Evolutionary conservation across 2,888 invertebrate species (phyloP).

Genomic region (Carabus problematicus): DNA sequence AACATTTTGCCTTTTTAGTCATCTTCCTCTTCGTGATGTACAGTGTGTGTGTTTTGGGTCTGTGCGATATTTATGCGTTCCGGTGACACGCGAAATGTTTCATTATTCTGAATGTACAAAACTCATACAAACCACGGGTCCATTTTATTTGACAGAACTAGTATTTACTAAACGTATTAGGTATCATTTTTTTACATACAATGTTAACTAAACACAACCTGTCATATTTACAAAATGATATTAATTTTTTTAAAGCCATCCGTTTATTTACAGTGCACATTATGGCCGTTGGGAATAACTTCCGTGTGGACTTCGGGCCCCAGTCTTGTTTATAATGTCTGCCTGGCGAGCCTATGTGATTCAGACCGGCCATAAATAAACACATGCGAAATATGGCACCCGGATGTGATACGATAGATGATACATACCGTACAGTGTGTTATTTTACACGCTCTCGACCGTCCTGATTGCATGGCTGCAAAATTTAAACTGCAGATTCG

Average conservation of each 20-base stretch:
- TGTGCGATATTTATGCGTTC: too few relatives aligned
- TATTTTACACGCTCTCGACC: slow-evolving; percentile 16
- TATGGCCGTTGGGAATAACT: slow-evolving; percentile 13
- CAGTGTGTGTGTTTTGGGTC: too few relatives aligned
- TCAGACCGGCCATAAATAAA: slow-evolving; percentile 41
- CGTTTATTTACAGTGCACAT: too few relatives aligned
- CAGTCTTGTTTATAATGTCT: neutral
- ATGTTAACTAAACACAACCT: too few relatives aligned
- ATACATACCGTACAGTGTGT: slow-evolving; percentile 30
- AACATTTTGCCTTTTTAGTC: slow-evolving; percentile 34
- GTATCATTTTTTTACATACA: too few relatives aligned
- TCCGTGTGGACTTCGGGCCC: neutral
- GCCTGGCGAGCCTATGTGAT: slow-evolving; percentile 28
- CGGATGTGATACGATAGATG: slow-evolving; percentile 40
- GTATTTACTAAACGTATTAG: too few relatives aligned
- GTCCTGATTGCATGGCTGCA: slow-evolving; percentile 12
- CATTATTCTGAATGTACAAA: too few relatives aligned
- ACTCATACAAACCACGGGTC: too few relatives aligned
- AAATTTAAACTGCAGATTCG: slow-evolving; percentile 31
- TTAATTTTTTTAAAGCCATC: too few relatives aligned
- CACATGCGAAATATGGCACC: slow-evolving; percentile 41
- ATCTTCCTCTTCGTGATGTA: slow-evolving; percentile 18
- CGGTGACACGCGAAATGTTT: too few relatives aligned
- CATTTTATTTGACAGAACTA: too few relatives aligned
- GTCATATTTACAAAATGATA: too few relatives aligned